Conservation (phyloP, 1,140 invertebrate genomes). For the Pogonognathellus flavescens region DNA sequence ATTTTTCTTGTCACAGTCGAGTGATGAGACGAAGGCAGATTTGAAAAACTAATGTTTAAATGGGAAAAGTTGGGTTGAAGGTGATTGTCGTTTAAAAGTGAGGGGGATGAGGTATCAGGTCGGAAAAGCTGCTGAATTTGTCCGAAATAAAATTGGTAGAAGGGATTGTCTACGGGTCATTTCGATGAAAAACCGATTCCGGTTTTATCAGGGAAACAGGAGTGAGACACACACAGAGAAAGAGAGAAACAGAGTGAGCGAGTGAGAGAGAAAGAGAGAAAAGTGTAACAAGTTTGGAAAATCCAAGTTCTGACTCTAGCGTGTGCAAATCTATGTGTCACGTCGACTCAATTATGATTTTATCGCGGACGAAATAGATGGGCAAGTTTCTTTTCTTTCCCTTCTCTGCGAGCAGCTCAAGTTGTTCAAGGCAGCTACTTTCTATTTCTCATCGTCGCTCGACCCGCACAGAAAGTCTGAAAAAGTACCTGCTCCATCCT, state of each 20-base stretch:
- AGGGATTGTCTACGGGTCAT: slow-evolving; percentile 67
- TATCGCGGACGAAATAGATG: slow-evolving; percentile 67
- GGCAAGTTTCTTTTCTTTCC: slow-evolving; percentile 67
- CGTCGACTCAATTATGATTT: slow-evolving; percentile 68
- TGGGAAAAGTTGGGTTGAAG: slow-evolving; percentile 46
- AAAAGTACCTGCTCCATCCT: slow-evolving; percentile 44
- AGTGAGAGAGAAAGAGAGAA: slow-evolving; percentile 43
- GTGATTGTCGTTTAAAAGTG: slow-evolving; percentile 30
- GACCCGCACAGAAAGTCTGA: slow-evolving; percentile 34
- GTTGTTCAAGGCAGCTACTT: slow-evolving; percentile 4
- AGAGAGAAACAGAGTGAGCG: not conserved
- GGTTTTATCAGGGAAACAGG: slow-evolving; percentile 62
- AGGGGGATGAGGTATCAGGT: slow-evolving; percentile 42
- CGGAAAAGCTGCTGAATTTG: slow-evolving; percentile 67
- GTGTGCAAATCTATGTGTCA: slow-evolving; percentile 68
- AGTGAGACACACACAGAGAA: too few species aligned
- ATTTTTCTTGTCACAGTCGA: slow-evolving; percentile 44
- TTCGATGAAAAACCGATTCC: slow-evolving; percentile 67
- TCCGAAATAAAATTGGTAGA: slow-evolving; percentile 64
- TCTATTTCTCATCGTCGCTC: slow-evolving; percentile 45
- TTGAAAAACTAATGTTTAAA: slow-evolving; percentile 58
- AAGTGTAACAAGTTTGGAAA: slow-evolving; percentile 67
- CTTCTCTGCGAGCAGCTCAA: slow-evolving; percentile 50
- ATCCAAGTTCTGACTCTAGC: slow-evolving; percentile 59
- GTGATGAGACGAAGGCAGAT: slow-evolving; percentile 50